Base-by-base conservation (phyloP, 2,888 invertebrate species). In the Dascillus cervinus region DNA sequence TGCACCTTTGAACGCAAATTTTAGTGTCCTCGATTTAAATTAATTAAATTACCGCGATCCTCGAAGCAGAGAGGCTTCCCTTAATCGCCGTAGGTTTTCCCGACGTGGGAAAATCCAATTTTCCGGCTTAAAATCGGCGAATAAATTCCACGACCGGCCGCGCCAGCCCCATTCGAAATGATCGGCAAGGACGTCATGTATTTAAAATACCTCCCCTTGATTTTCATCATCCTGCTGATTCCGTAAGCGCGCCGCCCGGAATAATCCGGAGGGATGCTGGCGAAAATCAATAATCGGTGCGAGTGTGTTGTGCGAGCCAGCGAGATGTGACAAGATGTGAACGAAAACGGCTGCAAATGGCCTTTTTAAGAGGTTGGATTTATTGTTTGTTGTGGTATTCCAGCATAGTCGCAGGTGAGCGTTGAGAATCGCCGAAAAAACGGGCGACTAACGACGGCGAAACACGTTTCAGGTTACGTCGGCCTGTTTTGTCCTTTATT, bases 401-500 rank as follows among this genome's bases (percentile, higher is more conserved):
- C 27, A 64, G 64, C 35, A 64, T 65, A 38, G 50, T 65, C 32
- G 58, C 60, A 39, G 65, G 65, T 64, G 46, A 58, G 53, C 39
- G 14, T 11, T 13, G 17, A 17, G n/a, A n/a, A n/a, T n/a, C n/a
- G n/a, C n/a, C n/a, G n/a, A n/a, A n/a, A n/a, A n/a, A n/a, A n/a
- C n/a, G n/a, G n/a, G n/a, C n/a, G n/a, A n/a, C n/a, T n/a, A n/a
- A n/a, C n/a, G n/a, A n/a, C n/a, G n/a, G n/a, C 15, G 4, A 11
- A 4, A 12, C 10, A 20, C 1, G 5, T 69, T 69, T 37, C 64
- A 73, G 74, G 74, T 22, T 77, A 76, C 53, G 70, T 70, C 37
- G 56, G 66, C 25, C 63, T 77, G 12, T 75, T 73, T 57, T 82
- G 83, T 53, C 86, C 87, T 14, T 62, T 79, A 35, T 61, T 84